Conservation (phyloP, 2,888 invertebrate genomes). For the Volucella inanis region DNA sequence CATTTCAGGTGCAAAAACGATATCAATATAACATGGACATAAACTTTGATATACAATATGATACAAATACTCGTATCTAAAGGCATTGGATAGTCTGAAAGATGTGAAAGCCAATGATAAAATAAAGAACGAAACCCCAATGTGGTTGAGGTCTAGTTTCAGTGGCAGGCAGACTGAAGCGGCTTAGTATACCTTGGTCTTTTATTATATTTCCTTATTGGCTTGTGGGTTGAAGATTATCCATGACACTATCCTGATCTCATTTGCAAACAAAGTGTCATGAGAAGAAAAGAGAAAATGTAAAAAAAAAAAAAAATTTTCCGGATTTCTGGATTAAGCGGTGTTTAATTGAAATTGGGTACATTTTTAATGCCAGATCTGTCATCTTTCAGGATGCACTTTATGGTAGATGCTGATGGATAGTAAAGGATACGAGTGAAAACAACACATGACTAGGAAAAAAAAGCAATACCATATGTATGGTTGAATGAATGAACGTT, state of each 20-base stretch:
- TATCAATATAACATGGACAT: conserved; percentile 7
- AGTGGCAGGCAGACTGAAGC: neutral
- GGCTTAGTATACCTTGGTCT: neutral
- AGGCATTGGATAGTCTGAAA: neutral
- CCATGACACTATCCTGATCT: conserved; percentile 58
- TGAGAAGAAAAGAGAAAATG: conserved; percentile 58
- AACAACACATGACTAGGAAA: conserved; percentile 9
- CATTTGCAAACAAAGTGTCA: conserved; percentile 58
- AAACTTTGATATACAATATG: conserved; percentile 9
- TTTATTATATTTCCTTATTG: conserved; percentile 43
- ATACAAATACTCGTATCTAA: neutral
- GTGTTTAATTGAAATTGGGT: conserved; percentile 71
- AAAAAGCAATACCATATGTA: neutral
- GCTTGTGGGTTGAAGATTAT: conserved; percentile 54
- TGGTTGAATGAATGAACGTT: neutral
- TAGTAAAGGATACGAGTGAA: neutral
- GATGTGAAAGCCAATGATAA: conserved; percentile 30
- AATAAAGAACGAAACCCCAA: conserved; percentile 20
- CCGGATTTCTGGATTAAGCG: conserved; percentile 67
- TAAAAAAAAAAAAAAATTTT: conserved; percentile 59
- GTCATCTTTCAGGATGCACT: conserved; percentile 10
- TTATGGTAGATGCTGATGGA: neutral
- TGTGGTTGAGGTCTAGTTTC: neutral
- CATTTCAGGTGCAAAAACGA: conserved; percentile 30
- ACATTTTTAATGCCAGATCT: conserved; percentile 65